Percentiles rank a stretch among this genome's conserved stretches.
Conservation (phyloP, 2,797 vertebrate genomes). For the Babyrousa celebensis region DNA sequence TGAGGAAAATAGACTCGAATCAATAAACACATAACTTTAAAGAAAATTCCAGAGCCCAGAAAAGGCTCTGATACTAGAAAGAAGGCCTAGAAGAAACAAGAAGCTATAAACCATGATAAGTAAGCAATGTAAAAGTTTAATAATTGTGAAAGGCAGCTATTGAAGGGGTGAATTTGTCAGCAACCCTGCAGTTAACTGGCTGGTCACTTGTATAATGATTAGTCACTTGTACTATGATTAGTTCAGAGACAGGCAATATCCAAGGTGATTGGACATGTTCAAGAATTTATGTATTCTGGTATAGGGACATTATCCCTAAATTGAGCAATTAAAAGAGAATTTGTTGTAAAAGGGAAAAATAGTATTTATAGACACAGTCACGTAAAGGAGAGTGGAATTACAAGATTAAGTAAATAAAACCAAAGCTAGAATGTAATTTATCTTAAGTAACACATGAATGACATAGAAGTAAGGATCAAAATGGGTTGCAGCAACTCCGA, state of each 20-base stretch:
- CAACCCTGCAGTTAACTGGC: not conserved
- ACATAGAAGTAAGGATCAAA: not conserved
- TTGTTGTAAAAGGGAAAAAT: slow-evolving; percentile 51
- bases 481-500: not conserved
- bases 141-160: slow-evolving; percentile 50
- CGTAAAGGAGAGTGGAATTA: not conserved
- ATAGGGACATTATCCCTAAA: not conserved
- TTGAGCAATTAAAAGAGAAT: not conserved
- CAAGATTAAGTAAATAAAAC: slow-evolving; percentile 9
- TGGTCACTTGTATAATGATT: not conserved
- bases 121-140: not conserved
- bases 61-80: not conserved
- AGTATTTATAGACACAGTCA: not conserved
- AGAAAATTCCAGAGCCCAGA: not conserved
- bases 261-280: not conserved
- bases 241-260: not conserved
- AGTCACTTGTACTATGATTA: not conserved
- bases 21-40: not conserved
- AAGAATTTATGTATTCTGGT: not conserved
- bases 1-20: slow-evolving; percentile 30
- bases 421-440: not conserved
- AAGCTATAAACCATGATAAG: not conserved
- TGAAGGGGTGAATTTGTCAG: not conserved
- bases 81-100: not conserved
- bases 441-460: slow-evolving; percentile 23